phyloP scores from a whole-genome alignment of 2,888 invertebrate genomes.

The Cheilosia pagana region DNA sequence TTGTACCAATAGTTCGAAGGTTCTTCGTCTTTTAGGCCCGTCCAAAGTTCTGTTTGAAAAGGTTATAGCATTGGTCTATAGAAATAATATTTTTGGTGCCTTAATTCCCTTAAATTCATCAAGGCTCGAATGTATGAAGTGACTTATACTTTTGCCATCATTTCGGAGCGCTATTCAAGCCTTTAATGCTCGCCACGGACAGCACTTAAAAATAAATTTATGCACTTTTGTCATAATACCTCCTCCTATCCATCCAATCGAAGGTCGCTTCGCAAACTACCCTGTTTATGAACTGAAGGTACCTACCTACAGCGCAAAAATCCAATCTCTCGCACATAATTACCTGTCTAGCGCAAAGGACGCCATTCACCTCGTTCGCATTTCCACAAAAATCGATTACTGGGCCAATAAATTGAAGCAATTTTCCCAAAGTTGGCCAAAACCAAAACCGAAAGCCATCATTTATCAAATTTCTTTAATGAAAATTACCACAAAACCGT shows the following conservation, averaged over 20 bases:
- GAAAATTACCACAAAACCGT: constrained; percentile 33
- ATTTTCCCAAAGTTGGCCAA: constrained; percentile 41
- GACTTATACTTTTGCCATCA: background rate
- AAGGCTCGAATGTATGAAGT: no score
- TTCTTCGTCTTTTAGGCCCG: no score
- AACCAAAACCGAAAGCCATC: constrained; percentile 34
- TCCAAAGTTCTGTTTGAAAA: no score
- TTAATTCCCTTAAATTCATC: no score
- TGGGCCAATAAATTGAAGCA: constrained; percentile 35
- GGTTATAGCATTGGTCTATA: no score
- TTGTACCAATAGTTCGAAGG: no score
- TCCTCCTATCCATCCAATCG: no score
- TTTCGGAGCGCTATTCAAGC: background rate
- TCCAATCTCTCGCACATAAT: constrained; percentile 19
- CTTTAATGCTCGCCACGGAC: background rate
- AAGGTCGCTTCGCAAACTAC: no score
- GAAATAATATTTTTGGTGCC: no score
- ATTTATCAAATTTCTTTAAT: constrained; percentile 45
- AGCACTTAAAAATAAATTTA: background rate
- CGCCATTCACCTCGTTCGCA: background rate
- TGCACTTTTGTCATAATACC: no score
- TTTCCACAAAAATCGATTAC: constrained; percentile 42
- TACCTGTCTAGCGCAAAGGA: background rate
- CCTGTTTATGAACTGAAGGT: no score
- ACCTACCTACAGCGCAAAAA: background rate